Percentiles rank a stretch among this genome's conserved stretches.
These are phyloP conservation scores for Calephelis nemesis DNA, from an alignment of 1,140 invertebrate species.

Conservation along the genomic window DNA sequence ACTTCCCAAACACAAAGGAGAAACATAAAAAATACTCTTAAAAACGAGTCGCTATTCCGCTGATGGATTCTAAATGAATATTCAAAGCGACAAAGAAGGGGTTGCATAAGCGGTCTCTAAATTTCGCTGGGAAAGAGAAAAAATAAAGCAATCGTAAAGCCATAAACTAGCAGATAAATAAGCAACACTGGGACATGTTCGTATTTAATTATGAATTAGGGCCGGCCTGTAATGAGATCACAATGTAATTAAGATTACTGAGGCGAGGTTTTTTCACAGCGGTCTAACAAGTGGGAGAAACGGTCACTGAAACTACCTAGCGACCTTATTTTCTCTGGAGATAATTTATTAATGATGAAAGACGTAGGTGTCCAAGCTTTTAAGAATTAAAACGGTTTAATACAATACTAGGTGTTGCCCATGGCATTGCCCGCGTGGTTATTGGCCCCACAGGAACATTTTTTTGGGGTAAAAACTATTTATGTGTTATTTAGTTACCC, in stretches of 20 bases:
- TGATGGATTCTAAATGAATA: conserved; percentile 75
- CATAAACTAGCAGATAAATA: conserved; percentile 74
- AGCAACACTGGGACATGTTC: conserved; percentile 59
- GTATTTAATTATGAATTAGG: conserved; percentile 78
- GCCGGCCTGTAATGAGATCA: conserved; percentile 71
- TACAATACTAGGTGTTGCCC: background rate
- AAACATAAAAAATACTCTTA: conserved; percentile 60
- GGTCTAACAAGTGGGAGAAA: conserved; percentile 60
- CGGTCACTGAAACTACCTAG: conserved; percentile 52
- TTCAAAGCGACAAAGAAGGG: conserved; percentile 68
- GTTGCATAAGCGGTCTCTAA: conserved; percentile 58
- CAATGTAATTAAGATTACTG: conserved; percentile 78
- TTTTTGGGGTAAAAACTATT: too few relatives aligned
- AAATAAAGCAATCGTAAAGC: conserved; percentile 58
- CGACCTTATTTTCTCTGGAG: conserved; percentile 45
- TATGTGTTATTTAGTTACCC: too few relatives aligned
- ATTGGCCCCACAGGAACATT: too few relatives aligned
- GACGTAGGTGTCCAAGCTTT: conserved; percentile 15
- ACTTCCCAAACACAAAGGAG: conserved; percentile 48
- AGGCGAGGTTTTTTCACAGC: conserved; percentile 64
- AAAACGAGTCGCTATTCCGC: conserved; percentile 63
- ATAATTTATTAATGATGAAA: conserved; percentile 34
- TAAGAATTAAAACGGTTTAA: background rate
- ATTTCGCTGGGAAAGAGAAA: conserved; percentile 51
- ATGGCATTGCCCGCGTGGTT: too few relatives aligned